Percentiles rank a stretch among this genome's conserved stretches.
phyloP scores from a whole-genome alignment of 2,888 invertebrate genomes.

The Clostera curtula region DNA sequence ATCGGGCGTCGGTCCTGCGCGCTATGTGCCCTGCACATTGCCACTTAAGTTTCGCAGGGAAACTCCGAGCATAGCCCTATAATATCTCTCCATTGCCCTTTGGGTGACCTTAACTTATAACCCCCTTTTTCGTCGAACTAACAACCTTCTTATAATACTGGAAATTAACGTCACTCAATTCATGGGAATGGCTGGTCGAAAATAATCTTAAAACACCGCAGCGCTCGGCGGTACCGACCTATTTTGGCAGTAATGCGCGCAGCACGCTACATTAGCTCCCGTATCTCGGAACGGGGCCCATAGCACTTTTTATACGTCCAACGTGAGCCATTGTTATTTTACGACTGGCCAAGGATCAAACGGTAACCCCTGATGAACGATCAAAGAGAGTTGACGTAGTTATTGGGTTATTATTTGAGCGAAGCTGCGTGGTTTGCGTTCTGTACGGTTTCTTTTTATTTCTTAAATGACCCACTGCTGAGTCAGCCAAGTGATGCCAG shows the following conservation, averaged over 20 bases:
- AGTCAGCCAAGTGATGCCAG: too few species aligned
- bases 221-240: constrained; percentile 12
- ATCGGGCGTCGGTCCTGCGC: too few species aligned
- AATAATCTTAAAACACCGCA: constrained; percentile 3
- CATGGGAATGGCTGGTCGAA: neutral
- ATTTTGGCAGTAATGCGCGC: constrained; percentile 20
- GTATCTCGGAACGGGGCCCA: constrained; percentile 16
- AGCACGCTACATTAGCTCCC: constrained; percentile 31
- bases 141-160: too few species aligned
- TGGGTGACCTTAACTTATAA: too few species aligned
- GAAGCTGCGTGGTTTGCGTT: constrained; percentile 1
- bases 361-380: constrained; percentile 9
- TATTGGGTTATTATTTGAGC: constrained; percentile 3
- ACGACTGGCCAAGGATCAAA: constrained; percentile 14
- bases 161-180: too few species aligned
- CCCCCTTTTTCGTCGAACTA: too few species aligned
- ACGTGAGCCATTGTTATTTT: constrained; percentile 22
- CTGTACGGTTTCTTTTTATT: neutral
- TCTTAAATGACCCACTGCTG: too few species aligned
- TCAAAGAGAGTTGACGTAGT: constrained; percentile 11
- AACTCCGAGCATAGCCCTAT: too few species aligned
- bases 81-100: too few species aligned
- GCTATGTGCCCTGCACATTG: too few species aligned
- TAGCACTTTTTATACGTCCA: constrained; percentile 32
- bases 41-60: too few species aligned